These are phyloP conservation scores for Thermophis baileyi DNA, from an alignment of 2,113 vertebrate genomes.

Conservation along the genomic window DNA sequence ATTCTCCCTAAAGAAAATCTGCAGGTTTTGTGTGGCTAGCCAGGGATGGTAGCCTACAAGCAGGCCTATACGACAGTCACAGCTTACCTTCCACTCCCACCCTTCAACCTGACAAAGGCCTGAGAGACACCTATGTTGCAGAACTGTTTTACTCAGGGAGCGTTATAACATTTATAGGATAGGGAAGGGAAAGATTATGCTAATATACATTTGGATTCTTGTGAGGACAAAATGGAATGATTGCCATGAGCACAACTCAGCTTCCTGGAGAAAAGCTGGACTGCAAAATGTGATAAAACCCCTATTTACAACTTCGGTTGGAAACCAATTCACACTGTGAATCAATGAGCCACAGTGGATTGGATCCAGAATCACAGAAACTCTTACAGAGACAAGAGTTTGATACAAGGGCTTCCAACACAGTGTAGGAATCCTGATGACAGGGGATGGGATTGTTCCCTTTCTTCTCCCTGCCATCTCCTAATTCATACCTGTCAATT, in stretches of 20 bases:
- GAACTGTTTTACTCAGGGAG: neutral
- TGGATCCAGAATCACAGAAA: neutral
- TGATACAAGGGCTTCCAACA: neutral
- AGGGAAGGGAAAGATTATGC: neutral
- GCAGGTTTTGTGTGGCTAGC: neutral
- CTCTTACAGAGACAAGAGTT: neutral
- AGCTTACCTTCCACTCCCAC: neutral
- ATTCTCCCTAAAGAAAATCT: neutral
- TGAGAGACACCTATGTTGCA: neutral
- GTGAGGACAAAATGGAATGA: neutral
- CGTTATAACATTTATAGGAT: neutral
- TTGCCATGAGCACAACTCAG: neutral
- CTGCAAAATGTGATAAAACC: neutral
- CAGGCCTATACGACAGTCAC: neutral
- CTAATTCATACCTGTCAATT: neutral
- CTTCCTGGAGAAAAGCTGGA: neutral
- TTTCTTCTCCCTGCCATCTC: neutral
- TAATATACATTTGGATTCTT: neutral
- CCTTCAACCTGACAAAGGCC: neutral
- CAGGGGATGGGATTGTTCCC: neutral
- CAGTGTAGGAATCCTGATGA: neutral
- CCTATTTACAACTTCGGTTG: neutral
- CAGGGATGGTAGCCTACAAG: neutral
- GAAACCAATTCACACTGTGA: neutral
- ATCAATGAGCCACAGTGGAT: neutral